These are phyloP conservation scores for Drosophila gunungcola DNA, from an alignment of 1,140 invertebrate genomes.

Conservation along the genomic window DNA sequence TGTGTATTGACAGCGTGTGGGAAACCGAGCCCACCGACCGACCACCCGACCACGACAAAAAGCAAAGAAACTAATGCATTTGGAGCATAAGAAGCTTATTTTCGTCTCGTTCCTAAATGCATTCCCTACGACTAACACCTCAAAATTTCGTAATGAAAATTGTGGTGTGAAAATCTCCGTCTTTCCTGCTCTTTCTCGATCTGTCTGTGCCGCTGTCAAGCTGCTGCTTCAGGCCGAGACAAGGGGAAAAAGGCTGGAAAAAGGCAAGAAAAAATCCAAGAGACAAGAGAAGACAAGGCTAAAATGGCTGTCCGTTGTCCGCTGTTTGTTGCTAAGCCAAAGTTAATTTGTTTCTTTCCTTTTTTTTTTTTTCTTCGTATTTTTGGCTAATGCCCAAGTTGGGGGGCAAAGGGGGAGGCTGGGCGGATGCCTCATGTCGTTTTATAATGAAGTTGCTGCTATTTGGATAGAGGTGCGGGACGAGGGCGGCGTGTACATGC, in stretches of 20 bases:
- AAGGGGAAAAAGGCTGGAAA: constrained; percentile 8
- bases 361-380: constrained; percentile 9
- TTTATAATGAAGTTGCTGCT: constrained; percentile 50
- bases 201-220: constrained; percentile 15
- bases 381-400: constrained; percentile 26
- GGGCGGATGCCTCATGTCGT: constrained; percentile 43
- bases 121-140: constrained; percentile 12
- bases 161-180: constrained; percentile 24
- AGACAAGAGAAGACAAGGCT: constrained; percentile 41
- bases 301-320: constrained; percentile 30
- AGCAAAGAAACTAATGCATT: constrained; percentile 20
- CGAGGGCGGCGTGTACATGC: constrained; percentile 4
- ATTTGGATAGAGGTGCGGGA: constrained; percentile 1
- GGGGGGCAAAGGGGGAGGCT: constrained; percentile 1
- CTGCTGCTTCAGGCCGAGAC: constrained; percentile 25
- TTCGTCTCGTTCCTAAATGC: constrained; percentile 3
- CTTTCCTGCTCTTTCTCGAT: constrained; percentile 4
- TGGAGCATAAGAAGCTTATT: constrained; percentile 51
- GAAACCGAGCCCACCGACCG: constrained; percentile 20
- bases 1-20: constrained; percentile 55
- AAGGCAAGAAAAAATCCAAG: constrained; percentile 23
- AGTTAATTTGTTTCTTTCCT: constrained; percentile 45
- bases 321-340: constrained; percentile 31
- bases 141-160: constrained; percentile 23
- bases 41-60: not conserved